Conservation (phyloP, 2,888 invertebrate species). For the Stomorhina lunata region DNA sequence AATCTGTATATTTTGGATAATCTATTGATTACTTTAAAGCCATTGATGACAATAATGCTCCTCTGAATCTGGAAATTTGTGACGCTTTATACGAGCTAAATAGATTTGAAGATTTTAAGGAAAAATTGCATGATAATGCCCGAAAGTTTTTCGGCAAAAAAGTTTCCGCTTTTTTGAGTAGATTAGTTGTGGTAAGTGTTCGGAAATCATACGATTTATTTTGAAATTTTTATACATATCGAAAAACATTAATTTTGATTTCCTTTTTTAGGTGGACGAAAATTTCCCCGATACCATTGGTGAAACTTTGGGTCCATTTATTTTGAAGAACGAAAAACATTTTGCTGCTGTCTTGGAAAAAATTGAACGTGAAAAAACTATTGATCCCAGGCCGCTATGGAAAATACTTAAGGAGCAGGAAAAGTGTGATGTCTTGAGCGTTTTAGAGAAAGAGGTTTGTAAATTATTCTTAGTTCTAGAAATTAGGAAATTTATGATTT, state of each 20-base stretch:
- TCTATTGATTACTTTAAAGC: conserved; percentile 57
- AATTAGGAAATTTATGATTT: too few relatives aligned
- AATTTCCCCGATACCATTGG: conserved; percentile 76
- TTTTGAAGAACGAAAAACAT: conserved; percentile 71
- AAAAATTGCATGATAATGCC: conserved; percentile 72
- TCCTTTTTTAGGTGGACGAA: conserved; percentile 71
- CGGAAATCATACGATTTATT: not conserved
- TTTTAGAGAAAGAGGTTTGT: conserved; percentile 71
- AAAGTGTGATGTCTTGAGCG: conserved; percentile 75
- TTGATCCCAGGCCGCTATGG: conserved; percentile 74
- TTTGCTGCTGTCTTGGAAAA: conserved; percentile 70
- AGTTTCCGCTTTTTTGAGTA: conserved; percentile 70
- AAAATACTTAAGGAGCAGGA: conserved; percentile 73
- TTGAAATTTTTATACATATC: not conserved
- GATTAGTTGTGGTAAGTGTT: conserved; percentile 72
- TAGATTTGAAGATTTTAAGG: conserved; percentile 72
- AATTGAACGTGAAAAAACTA: conserved; percentile 65
- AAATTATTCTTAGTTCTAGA: too few relatives aligned
- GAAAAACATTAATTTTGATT: not conserved
- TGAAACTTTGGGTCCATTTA: conserved; percentile 72
- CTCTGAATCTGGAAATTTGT: conserved; percentile 76
- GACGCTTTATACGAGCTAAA: conserved; percentile 76
- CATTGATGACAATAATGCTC: conserved; percentile 69
- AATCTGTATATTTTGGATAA: not conserved
- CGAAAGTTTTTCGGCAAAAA: conserved; percentile 73